Percentiles rank a stretch among this genome's conserved stretches.
Conservation (phyloP, 2,888 invertebrate genomes). For the Drosophila cognata region DNA sequence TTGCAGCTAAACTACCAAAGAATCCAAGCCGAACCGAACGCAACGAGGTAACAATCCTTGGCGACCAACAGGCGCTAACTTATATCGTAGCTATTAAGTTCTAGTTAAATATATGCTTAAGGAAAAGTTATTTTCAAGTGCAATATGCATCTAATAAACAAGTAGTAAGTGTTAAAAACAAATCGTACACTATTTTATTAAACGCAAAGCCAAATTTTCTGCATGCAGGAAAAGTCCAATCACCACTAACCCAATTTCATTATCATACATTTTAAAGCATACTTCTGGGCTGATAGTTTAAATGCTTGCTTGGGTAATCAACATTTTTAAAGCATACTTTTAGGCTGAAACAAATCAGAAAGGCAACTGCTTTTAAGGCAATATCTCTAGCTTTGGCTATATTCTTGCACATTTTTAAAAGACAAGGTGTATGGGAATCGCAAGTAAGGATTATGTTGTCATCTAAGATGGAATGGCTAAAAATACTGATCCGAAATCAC, state of each 20-base stretch:
- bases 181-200: background rate
- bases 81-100: conserved; percentile 54
- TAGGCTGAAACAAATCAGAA: background rate
- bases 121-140: conserved; percentile 18
- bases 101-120: conserved; percentile 49
- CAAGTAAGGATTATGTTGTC: background rate
- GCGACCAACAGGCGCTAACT: conserved; percentile 43
- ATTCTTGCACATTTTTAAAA: background rate
- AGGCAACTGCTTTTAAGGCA: background rate
- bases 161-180: conserved; percentile 29
- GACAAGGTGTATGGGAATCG: background rate
- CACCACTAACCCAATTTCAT: background rate
- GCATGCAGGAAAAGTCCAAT: background rate
- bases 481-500: too few species aligned
- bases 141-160: conserved; percentile 41
- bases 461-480: background rate
- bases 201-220: accelerated
- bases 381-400: background rate
- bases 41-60: conserved; percentile 24
- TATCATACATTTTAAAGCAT: background rate
- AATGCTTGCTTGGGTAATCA: accelerated
- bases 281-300: background rate
- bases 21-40: conserved; percentile 43
- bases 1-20: conserved; percentile 76
- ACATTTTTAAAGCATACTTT: background rate